Evolutionary conservation across 2,888 invertebrate species (phyloP).

Genomic region (Parnassius orleans): DNA sequence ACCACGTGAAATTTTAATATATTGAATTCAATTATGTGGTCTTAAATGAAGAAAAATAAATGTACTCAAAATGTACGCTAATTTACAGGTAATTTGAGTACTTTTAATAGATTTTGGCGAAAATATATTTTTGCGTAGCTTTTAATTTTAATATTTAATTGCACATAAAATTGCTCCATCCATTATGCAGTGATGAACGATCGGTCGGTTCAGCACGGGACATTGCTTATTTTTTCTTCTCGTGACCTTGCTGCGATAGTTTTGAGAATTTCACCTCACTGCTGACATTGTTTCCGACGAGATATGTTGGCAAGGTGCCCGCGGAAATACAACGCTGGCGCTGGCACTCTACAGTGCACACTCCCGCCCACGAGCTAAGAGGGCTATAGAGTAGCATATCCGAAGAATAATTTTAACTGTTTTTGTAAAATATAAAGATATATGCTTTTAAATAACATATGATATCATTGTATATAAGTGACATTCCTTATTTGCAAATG

Average conservation of each 20-base stretch:
- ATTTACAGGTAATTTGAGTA: too few relatives aligned
- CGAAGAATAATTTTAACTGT: neutral
- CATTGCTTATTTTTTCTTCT: slow-evolving; percentile 2
- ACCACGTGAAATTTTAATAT: too few relatives aligned
- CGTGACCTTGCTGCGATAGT: slow-evolving; percentile 14
- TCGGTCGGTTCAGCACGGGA: neutral
- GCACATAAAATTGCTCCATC: neutral
- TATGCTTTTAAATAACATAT: too few relatives aligned
- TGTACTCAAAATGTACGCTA: too few relatives aligned
- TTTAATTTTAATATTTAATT: too few relatives aligned
- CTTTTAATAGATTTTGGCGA: too few relatives aligned
- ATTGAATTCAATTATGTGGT: too few relatives aligned
- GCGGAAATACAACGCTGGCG: slow-evolving; percentile 17
- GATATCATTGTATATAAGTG: neutral
- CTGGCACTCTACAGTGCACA: neutral
- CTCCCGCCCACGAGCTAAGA: neutral
- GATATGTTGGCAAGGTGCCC: slow-evolving; percentile 19
- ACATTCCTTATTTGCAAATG: too few relatives aligned
- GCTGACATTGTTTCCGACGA: slow-evolving; percentile 25
- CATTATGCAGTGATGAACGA: too few relatives aligned
- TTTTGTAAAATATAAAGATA: neutral
- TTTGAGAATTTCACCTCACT: slow-evolving; percentile 24
- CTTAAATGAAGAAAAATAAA: too few relatives aligned
- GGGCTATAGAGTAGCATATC: slow-evolving; percentile 2
- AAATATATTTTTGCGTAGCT: too few relatives aligned